phyloP scores from a whole-genome alignment of 2,113 vertebrate genomes.

The Melanostigma gelatinosum region DNA sequence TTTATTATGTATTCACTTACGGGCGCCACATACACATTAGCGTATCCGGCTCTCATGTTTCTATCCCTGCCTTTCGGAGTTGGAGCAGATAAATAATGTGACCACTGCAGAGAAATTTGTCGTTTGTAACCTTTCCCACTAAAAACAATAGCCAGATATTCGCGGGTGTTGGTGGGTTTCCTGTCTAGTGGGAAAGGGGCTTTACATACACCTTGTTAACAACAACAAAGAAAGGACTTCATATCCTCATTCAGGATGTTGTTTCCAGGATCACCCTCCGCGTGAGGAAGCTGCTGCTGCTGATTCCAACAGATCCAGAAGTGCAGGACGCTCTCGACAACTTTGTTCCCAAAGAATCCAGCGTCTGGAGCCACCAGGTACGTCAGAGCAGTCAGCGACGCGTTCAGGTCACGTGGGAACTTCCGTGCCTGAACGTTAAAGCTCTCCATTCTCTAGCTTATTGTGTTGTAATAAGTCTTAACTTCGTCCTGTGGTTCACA shows the following conservation, averaged over 20 bases:
- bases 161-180: too few relatives aligned
- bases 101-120: too few relatives aligned
- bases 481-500: background rate
- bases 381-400: background rate
- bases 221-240: background rate
- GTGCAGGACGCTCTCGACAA: conserved; percentile 98
- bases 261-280: conserved; percentile 91
- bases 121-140: too few relatives aligned
- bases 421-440: background rate
- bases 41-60: too few relatives aligned
- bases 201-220: background rate
- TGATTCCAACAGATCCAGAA: conserved; percentile 98
- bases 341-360: conserved; percentile 88
- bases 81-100: too few relatives aligned
- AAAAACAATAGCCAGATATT: too few relatives aligned
- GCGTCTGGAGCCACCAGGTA: conserved; percentile 88
- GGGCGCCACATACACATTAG: too few relatives aligned
- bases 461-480: background rate
- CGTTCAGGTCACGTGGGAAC: background rate
- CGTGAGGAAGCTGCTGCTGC: conserved; percentile 93
- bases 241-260: background rate
- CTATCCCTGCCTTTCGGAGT: too few relatives aligned
- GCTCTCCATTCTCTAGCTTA: background rate
- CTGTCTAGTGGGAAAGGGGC: too few relatives aligned
- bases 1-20: too few relatives aligned